These are phyloP conservation scores for Rhadina sibilatrix DNA, from an alignment of 2,113 vertebrate species.

Conservation along the genomic window DNA sequence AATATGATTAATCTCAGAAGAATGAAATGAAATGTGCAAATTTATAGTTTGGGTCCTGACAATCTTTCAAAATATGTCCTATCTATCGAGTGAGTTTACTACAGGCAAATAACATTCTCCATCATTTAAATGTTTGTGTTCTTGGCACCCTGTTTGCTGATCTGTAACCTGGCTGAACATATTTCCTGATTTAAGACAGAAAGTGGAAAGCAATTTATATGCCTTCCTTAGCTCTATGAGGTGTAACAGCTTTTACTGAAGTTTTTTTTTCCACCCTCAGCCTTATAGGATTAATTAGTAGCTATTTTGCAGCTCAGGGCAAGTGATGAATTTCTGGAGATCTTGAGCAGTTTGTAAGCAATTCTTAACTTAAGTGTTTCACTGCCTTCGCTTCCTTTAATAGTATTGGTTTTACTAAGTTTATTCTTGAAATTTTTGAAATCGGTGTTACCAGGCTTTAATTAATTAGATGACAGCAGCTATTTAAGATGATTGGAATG, in stretches of 20 bases:
- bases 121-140: constrained; percentile 49
- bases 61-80: not conserved
- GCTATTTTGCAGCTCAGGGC: constrained; percentile 5
- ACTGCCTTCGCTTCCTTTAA: not conserved
- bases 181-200: constrained; percentile 39
- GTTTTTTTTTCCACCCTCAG: not conserved
- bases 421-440: not conserved
- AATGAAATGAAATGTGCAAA: constrained; percentile 25
- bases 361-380: not conserved
- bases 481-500: not conserved
- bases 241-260: constrained; percentile 10
- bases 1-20: constrained; percentile 41
- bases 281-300: constrained; percentile 40
- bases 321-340: not conserved
- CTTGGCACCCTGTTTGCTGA: constrained; percentile 48
- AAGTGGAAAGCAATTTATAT: constrained; percentile 33
- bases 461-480: not conserved
- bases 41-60: constrained; percentile 28
- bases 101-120: constrained; percentile 18
- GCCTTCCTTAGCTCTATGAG: not conserved
- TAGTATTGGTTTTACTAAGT: not conserved
- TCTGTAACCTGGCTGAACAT: constrained; percentile 37
- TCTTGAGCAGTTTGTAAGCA: not conserved
- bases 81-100: constrained; percentile 9
- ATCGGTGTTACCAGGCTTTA: not conserved